Conservation (phyloP, 1,140 invertebrate genomes). For the Homarus americanus region DNA sequence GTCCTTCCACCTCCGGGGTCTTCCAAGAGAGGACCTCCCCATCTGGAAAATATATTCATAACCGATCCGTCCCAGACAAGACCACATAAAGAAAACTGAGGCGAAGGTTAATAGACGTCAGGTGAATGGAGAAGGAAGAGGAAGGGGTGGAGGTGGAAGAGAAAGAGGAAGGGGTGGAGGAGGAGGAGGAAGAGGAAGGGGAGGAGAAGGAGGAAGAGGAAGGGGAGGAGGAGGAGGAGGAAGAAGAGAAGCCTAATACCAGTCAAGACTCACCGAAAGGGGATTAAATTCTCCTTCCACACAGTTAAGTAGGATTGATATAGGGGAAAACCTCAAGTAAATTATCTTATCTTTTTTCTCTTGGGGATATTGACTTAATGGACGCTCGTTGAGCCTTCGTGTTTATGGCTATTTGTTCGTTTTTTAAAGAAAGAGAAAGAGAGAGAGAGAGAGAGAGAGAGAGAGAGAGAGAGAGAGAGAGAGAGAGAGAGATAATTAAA, state of each 20-base stretch:
- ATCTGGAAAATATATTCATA: too few species aligned
- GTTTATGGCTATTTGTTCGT: too few species aligned
- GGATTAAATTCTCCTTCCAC: neutral
- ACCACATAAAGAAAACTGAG: too few species aligned
- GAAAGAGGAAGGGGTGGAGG: neutral
- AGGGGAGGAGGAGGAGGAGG: neutral
- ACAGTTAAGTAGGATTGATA: neutral
- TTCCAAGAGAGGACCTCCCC: too few species aligned
- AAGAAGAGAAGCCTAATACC: too few species aligned
- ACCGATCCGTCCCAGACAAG: neutral
- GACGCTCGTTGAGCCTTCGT: too few species aligned
- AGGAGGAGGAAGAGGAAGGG: neutral
- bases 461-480: conserved; percentile 42
- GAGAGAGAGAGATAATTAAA: neutral
- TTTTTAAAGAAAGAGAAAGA: conserved; percentile 6
- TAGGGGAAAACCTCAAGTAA: neutral
- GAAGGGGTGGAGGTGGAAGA: neutral
- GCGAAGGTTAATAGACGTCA: too few species aligned
- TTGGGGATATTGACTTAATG: too few species aligned
- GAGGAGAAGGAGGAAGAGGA: neutral
- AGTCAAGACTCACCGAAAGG: neutral
- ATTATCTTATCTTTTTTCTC: too few species aligned
- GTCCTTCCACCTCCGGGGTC: too few species aligned
- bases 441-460: conserved; percentile 49
- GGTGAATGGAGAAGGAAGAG: too few species aligned